These are phyloP conservation scores for Drosophila tripunctata DNA, from an alignment of 2,888 invertebrate genomes.

Conservation along the genomic window DNA sequence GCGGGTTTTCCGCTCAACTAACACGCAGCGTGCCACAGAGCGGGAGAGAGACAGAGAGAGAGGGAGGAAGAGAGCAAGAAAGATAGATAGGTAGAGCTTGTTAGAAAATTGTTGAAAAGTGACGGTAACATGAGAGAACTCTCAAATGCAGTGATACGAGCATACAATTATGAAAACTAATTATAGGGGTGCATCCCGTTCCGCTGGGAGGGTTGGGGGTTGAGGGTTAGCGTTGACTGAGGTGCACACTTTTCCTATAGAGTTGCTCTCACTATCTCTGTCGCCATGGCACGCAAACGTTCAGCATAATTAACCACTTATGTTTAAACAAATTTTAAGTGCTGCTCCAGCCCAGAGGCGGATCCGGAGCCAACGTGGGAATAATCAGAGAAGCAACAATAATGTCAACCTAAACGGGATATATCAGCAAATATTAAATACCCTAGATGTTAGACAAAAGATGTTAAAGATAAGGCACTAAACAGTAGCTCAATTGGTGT, in stretches of 20 bases:
- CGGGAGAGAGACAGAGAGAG: not conserved
- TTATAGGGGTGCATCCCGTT: conserved; percentile 65
- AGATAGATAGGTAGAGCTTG: conserved; percentile 3
- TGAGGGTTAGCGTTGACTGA: conserved; percentile 25
- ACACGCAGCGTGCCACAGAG: too few species aligned
- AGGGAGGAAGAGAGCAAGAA: too few species aligned
- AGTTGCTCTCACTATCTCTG: conserved; percentile 34
- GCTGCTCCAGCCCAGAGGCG: conserved; percentile 48
- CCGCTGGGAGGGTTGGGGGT: not conserved
- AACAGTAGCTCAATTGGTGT: not conserved
- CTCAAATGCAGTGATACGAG: conserved; percentile 60
- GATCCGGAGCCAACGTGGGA: conserved; percentile 63
- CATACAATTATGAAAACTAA: conserved; percentile 71
- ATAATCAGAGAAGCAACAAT: conserved; percentile 57
- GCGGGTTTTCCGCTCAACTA: conserved; percentile 47
- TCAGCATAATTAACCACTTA: conserved; percentile 81
- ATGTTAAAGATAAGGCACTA: not conserved
- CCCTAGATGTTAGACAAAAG: not conserved
- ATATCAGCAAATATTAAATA: conserved; percentile 26
- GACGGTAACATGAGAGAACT: conserved; percentile 44
- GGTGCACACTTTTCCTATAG: conserved; percentile 43
- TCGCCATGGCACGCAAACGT: conserved; percentile 62
- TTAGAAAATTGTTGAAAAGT: conserved; percentile 22
- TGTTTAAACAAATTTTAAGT: conserved; percentile 80
- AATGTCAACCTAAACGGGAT: conserved; percentile 7